Evolutionary conservation across 2,113 vertebrate species (phyloP).

Genomic region (Forbesichthys papilliferus): DNA sequence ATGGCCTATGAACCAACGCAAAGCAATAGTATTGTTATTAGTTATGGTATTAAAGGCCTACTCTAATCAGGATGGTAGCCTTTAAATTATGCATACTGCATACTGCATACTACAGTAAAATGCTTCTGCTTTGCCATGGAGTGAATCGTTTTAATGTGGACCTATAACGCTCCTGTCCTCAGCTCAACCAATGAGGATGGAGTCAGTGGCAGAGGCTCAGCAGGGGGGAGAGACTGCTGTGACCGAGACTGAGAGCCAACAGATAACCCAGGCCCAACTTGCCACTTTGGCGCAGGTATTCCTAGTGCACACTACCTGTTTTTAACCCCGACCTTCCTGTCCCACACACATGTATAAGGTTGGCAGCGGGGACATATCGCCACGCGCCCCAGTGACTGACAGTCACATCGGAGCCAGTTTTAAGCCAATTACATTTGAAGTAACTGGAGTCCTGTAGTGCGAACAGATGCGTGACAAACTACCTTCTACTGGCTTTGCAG

Average conservation of each 20-base stretch:
- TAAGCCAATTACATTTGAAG: no score
- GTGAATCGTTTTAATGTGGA: neutral
- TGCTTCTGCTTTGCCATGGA: no score
- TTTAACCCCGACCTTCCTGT: no score
- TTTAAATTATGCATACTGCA: neutral
- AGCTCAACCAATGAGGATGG: constrained; percentile 96
- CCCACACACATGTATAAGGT: no score
- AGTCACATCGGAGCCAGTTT: no score
- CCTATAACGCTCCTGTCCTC: constrained; percentile 23
- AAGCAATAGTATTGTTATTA: neutral
- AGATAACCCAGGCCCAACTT: constrained; percentile 78
- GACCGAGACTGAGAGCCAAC: constrained; percentile 91
- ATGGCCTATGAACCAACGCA: neutral
- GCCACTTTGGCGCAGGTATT: constrained; percentile 92
- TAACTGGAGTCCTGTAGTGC: no score
- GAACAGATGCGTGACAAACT: no score
- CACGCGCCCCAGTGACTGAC: no score
- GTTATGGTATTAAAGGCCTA: neutral
- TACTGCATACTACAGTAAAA: neutral
- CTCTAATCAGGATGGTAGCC: neutral
- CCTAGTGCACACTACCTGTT: no score
- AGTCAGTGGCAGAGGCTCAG: constrained; percentile 93
- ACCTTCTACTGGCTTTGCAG: no score
- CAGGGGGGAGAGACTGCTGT: constrained; percentile 91
- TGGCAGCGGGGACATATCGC: no score